Percentiles rank a stretch among this genome's conserved stretches.
These are phyloP conservation scores for Sitophilus oryzae DNA, from an alignment of 1,140 invertebrate genomes.

Conservation along the genomic window DNA sequence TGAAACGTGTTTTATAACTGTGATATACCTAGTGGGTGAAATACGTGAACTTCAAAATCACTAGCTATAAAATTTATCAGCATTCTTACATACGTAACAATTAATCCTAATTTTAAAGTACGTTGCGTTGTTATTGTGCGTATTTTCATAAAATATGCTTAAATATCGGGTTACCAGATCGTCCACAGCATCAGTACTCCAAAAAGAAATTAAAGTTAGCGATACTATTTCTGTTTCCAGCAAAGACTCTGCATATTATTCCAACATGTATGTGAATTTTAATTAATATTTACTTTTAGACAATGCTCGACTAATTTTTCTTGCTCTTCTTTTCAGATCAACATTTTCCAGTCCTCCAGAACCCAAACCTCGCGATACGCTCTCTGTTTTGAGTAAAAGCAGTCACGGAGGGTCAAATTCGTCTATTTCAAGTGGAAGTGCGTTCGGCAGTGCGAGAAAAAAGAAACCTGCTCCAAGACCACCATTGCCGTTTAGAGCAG, in stretches of 20 bases:
- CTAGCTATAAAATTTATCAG: too few relatives aligned
- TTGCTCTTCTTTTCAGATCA: conserved; percentile 6
- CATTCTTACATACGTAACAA: too few relatives aligned
- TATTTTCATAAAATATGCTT: too few relatives aligned
- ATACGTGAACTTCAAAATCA: too few relatives aligned
- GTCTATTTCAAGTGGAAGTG: conserved; percentile 33
- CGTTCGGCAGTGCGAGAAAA: conserved; percentile 48
- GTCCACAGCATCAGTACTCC: conserved; percentile 15
- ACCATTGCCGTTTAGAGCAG: conserved; percentile 45
- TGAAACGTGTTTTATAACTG: too few relatives aligned
- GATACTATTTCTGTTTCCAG: conserved; percentile 6
- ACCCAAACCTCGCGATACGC: conserved; percentile 34
- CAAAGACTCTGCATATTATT: conserved; percentile 15
- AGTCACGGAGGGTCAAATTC: conserved; percentile 33
- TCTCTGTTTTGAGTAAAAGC: conserved; percentile 12
- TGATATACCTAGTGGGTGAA: too few relatives aligned
- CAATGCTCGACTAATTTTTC: neutral
- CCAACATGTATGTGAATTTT: neutral
- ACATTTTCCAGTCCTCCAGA: conserved; percentile 46
- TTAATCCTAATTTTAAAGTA: too few relatives aligned
- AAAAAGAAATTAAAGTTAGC: conserved; percentile 32
- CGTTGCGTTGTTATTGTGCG: too few relatives aligned
- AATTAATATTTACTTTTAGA: neutral
- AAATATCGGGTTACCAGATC: conserved; percentile 38
- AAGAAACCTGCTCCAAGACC: conserved; percentile 66